These are phyloP conservation scores for Dromas ardeola DNA, from an alignment of 2,113 vertebrate genomes.

Conservation along the genomic window DNA sequence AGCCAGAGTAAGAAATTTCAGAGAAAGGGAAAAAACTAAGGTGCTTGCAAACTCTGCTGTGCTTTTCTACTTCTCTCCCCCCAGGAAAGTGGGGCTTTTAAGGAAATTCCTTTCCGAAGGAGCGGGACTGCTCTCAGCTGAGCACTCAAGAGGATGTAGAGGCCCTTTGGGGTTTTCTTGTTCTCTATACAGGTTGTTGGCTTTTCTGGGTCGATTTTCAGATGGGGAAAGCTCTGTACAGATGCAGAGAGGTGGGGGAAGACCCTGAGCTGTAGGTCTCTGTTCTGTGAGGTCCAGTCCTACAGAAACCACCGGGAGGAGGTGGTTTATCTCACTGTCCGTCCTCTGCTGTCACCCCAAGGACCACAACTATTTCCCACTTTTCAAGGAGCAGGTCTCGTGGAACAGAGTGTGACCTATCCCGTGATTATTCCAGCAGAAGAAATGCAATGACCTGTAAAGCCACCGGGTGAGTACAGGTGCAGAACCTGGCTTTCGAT, in stretches of 20 bases:
- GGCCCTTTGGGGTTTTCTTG: neutral
- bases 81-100: neutral
- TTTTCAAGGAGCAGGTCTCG: neutral
- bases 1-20: neutral
- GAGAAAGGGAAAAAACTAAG: neutral
- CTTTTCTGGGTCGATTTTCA: neutral
- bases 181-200: neutral
- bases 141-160: neutral
- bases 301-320: neutral
- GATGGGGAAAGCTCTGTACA: neutral
- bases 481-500: neutral
- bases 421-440: neutral
- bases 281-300: neutral
- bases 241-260: neutral
- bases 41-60: neutral
- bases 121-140: neutral
- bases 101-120: neutral
- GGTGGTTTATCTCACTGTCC: neutral
- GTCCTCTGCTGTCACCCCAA: neutral
- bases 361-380: neutral
- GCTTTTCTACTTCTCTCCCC: neutral
- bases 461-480: neutral
- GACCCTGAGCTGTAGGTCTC: neutral
- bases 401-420: neutral
- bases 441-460: neutral